Evolutionary conservation across 2,888 invertebrate genomes (phyloP), one percentile per base, ranked within the genome.

Genomic region (Trichogramma dendrolimi): DNA sequence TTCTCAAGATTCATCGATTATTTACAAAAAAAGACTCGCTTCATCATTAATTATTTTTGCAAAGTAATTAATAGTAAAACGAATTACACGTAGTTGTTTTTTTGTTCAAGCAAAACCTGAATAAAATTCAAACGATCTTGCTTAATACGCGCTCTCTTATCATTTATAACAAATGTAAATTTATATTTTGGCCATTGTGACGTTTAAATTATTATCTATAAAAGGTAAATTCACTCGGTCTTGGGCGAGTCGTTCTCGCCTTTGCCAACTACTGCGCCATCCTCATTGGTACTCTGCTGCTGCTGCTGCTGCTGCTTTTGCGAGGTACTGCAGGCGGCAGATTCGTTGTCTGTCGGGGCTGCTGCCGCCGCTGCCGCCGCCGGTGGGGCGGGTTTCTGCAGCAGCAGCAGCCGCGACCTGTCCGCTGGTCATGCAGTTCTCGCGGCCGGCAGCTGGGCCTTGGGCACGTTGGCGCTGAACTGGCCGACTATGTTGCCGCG

Each of bases 401-500:
- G 27, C 27, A 27, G 27, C 14, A 14, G 14, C 14, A 47, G 7
- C n/a, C n/a, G 44, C 39, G 55, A 39, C 39, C n/a, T 4, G 4
- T 54, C 43, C 48, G 14, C 39, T n/a, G 61, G 38, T 63, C 60
- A 55, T 51, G 60, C 44, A 27, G 46, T 46, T 10, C n/a, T 46
- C n/a, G 8, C n/a, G n/a, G 44, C 41, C 11, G 14, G 55, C 55
- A 61, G 63, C n/a, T 52, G 54, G 27, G 78, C 72, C 62, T 75
- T 79, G 47, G 71, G 63, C 47, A 79, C 82, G 67, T 83, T 82
- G 54, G 78, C 79, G 2, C 75, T 73, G 67, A 82, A 83, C 64
- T 81, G 80, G 6, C 83, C 82, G 62, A 81, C 79, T 59, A 81
- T 79, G 70, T 87, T 87, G 55, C 87, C 87, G 7, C 85, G 80